A percentile compares a stretch with the other conserved stretches of the same genome.
Conservation (phyloP, 2,113 vertebrate genomes). For the Shinisaurus crocodilurus region DNA sequence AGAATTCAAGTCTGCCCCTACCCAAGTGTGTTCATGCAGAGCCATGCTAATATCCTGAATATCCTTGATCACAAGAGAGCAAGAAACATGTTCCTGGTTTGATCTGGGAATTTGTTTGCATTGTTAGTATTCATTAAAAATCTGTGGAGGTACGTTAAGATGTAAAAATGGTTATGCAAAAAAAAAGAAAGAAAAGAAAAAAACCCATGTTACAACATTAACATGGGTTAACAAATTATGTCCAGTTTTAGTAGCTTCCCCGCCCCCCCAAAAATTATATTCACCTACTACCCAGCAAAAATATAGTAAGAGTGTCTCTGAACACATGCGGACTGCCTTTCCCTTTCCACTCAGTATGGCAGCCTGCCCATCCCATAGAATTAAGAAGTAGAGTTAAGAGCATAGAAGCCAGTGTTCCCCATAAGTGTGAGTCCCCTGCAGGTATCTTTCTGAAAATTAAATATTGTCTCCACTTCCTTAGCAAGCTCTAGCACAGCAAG, state of each 20-base stretch:
- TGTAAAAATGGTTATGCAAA: background rate
- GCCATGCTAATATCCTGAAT: background rate
- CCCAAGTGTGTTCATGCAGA: background rate
- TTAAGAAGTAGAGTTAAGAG: background rate
- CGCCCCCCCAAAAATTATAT: background rate
- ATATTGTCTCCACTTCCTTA: too few species aligned
- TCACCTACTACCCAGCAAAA: background rate
- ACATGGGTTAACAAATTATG: too few species aligned
- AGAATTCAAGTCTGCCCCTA: background rate
- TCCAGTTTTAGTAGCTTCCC: too few species aligned
- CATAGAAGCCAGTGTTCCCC: too few species aligned
- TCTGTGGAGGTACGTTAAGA: background rate
- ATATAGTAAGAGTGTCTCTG: background rate
- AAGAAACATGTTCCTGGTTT: background rate
- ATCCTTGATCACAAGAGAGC: background rate
- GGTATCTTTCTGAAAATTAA: too few species aligned
- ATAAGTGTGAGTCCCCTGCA: too few species aligned
- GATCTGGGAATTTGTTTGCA: background rate
- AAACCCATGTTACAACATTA: background rate
- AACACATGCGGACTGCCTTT: background rate
- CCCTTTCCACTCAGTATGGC: too few species aligned
- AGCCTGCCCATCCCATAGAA: too few species aligned
- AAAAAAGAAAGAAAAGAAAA: background rate
- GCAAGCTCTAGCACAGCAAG: too few species aligned
- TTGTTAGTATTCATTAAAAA: background rate